phyloP scores from a whole-genome alignment of 1,140 invertebrate genomes.

The Cecropterus lyciades region DNA sequence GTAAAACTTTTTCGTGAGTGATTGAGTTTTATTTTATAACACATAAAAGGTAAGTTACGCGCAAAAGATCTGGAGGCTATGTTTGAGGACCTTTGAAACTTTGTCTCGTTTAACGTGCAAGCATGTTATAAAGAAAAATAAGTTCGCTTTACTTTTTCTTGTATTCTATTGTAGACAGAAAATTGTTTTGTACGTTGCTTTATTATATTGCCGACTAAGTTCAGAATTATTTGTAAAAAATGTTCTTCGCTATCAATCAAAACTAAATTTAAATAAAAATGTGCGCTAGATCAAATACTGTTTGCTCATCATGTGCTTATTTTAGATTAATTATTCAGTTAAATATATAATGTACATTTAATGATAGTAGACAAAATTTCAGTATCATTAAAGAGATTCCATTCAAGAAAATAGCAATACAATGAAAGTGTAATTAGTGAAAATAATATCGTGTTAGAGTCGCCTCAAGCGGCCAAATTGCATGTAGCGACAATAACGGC shows the following conservation, averaged over 20 bases:
- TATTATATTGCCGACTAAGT: too few species aligned
- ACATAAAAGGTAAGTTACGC: conserved; percentile 25
- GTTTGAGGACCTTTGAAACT: conserved; percentile 29
- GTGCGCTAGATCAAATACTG: too few species aligned
- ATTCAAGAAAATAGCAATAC: conserved; percentile 33
- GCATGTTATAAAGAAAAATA: conserved; percentile 19
- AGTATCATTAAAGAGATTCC: conserved; percentile 18
- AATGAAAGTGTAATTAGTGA: conserved; percentile 72
- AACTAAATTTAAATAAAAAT: too few species aligned
- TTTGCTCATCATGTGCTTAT: too few species aligned
- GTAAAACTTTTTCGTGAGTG: conserved; percentile 49
- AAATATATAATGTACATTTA: not conserved
- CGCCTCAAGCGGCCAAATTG: conserved; percentile 52
- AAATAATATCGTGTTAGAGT: conserved; percentile 65
- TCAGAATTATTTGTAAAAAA: too few species aligned
- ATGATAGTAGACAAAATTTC: conserved; percentile 1
- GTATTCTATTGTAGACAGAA: conserved; percentile 22
- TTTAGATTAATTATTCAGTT: too few species aligned
- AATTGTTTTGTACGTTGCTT: conserved; percentile 16
- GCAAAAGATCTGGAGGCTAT: conserved; percentile 30
- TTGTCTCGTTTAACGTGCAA: conserved; percentile 31
- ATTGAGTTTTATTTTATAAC: conserved; percentile 56
- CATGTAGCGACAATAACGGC: conserved; percentile 43
- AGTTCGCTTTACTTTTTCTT: conserved; percentile 22
- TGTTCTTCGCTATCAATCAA: too few species aligned